phyloP scores from a whole-genome alignment of 2,113 vertebrate genomes.

The Campylomormyrus tamandua region DNA sequence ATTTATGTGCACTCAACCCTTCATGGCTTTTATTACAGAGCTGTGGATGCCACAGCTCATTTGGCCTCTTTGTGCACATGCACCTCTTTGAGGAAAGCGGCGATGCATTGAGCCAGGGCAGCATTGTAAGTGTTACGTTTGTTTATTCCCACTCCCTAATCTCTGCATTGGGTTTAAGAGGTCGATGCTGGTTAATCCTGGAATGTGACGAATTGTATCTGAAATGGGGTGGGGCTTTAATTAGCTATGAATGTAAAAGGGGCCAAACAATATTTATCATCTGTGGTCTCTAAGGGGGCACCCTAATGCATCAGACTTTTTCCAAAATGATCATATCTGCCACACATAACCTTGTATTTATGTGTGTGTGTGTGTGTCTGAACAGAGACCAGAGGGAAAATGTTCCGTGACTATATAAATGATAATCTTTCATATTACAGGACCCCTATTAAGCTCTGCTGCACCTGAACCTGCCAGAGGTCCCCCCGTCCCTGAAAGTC shows the following conservation, averaged over 20 bases:
- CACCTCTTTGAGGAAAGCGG: not conserved
- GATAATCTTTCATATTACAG: not conserved
- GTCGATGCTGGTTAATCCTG: slow-evolving; percentile 6
- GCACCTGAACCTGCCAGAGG: not conserved
- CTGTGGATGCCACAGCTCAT: not conserved
- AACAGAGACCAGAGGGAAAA: too few relatives aligned
- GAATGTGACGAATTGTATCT: not conserved
- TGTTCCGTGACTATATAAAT: too few relatives aligned
- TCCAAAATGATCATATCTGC: not conserved
- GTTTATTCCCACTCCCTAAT: not conserved
- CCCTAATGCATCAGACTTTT: not conserved
- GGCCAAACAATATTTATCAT: not conserved
- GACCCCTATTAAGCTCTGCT: not conserved
- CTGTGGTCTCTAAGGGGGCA: not conserved
- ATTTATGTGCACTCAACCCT: slow-evolving; percentile 4
- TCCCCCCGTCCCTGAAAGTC: not conserved
- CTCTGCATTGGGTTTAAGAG: too few relatives aligned
- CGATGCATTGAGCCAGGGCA: not conserved
- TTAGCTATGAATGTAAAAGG: not conserved
- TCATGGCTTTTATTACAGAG: slow-evolving; percentile 1
- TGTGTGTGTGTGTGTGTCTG: too few relatives aligned
- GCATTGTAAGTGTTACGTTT: not conserved
- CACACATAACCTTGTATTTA: not conserved
- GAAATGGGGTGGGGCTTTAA: not conserved
- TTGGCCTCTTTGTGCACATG: not conserved